Percentiles rank a stretch among this genome's conserved stretches.
These are phyloP conservation scores for Micromys minutus DNA, from an alignment of 2,113 vertebrate genomes.

Conservation along the genomic window DNA sequence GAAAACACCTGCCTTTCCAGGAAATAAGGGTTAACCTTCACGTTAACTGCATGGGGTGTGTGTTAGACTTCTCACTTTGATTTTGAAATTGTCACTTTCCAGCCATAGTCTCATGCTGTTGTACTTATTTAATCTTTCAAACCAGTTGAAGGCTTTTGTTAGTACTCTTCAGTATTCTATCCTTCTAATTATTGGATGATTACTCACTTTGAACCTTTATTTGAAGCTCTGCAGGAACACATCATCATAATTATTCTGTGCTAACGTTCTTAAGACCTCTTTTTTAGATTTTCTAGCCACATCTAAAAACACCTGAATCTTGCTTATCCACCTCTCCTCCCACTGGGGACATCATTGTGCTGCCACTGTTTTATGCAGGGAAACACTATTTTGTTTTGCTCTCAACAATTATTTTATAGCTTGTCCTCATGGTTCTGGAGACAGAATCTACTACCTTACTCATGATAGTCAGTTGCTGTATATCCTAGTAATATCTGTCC, in stretches of 20 bases:
- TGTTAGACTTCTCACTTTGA: not conserved
- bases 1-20: not conserved
- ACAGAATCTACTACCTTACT: not conserved
- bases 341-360: not conserved
- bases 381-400: not conserved
- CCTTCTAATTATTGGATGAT: slow-evolving; percentile 33
- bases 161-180: slow-evolving; percentile 2
- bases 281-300: not conserved
- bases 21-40: accelerated
- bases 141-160: not conserved
- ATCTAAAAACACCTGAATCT: not conserved
- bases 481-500: too few relatives aligned
- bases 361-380: not conserved
- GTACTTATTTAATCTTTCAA: slow-evolving; percentile 11
- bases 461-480: not conserved
- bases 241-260: not conserved
- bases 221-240: too few relatives aligned
- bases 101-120: not conserved
- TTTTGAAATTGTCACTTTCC: not conserved
- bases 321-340: not conserved
- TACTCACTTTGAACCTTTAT: slow-evolving; percentile 6
- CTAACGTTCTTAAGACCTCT: not conserved
- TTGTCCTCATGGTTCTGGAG: not conserved
- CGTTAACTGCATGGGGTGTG: not conserved
- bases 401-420: not conserved